phyloP scores from a whole-genome alignment of 2,888 invertebrate genomes.

The Trichacis sp. region DNA sequence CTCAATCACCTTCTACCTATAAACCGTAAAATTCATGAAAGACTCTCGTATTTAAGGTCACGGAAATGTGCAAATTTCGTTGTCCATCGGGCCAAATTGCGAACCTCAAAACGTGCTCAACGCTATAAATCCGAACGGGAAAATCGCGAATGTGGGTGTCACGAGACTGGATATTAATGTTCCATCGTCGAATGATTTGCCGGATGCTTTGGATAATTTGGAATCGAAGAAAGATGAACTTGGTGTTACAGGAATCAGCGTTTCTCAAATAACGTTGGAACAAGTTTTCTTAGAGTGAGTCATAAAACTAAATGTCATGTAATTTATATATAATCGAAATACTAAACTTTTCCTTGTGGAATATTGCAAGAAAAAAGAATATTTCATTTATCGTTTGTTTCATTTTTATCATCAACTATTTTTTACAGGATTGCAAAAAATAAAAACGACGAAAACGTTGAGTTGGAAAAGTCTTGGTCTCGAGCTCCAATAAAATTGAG shows the following conservation, averaged over 20 bases:
- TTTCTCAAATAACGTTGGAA: slow-evolving; percentile 90
- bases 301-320: too few relatives aligned
- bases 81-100: slow-evolving; percentile 59
- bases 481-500: too few relatives aligned
- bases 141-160: slow-evolving; percentile 67
- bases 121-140: slow-evolving; percentile 68
- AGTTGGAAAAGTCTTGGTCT: too few relatives aligned
- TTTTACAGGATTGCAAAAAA: too few relatives aligned
- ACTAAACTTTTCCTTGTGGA: too few relatives aligned
- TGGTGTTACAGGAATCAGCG: slow-evolving; percentile 82
- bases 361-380: too few relatives aligned
- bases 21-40: too few relatives aligned
- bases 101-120: slow-evolving; percentile 61
- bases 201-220: slow-evolving; percentile 74
- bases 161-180: slow-evolving; percentile 73
- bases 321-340: too few relatives aligned
- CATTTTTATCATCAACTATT: too few relatives aligned
- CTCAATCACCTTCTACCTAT: too few relatives aligned
- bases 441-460: too few relatives aligned
- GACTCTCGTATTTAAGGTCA: slow-evolving; percentile 55
- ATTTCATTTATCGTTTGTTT: too few relatives aligned
- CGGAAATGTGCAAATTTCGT: slow-evolving; percentile 60
- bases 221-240: slow-evolving; percentile 74
- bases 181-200: slow-evolving; percentile 72
- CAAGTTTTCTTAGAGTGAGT: slow-evolving; percentile 88